Evolutionary conservation across 30 jellyfish, hydroid and myxozoan species (phyloP), one percentile per base, ranked within the genome.

Genomic region (Hydractinia symbiolongicarpus): DNA sequence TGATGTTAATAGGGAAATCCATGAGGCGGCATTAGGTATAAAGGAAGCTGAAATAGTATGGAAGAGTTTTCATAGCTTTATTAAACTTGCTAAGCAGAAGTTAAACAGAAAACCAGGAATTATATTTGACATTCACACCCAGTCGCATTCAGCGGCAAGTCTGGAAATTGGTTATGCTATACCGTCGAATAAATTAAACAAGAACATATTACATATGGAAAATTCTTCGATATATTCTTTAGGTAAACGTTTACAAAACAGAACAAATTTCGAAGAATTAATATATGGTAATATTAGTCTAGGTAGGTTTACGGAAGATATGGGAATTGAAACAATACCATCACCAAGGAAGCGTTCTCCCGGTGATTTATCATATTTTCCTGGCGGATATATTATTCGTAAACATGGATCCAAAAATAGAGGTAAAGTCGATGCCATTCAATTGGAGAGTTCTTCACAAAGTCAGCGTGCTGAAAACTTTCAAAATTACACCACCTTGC

Each of bases 401-500:
- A 78, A 50, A 58, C 78, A 76, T 55, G 79, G 84, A 13, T 76
- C 77, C 13, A 76, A 52, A 7, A 76, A 76, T 4, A 78, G 84
- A 13, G 84, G 84, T 50, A 55, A 15, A 17, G 82, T 76, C 20
- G 84, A 76, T 55, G 84, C 84, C 10, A 76, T 76, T 14, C 77
- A 55, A 76, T 17, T 76, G 13, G 77, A 52, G 55, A 78, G 53
- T 16, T 78, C 50, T 4, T 19, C 50, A 76, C 53, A 76, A 52
- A 16, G 5, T 5, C 50, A 61, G 53, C 44, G 3, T 72, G 81
- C 44, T 54, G 16, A 72, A 50, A 61, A 72, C 53, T 30, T 72
- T 19, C 4, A 72, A 10, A 72, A 50, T 4, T 72, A 21, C 53
- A 61, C 81, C 8, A 30, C 16, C 19, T 57, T 4, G 4, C 55